Percentiles rank a stretch among this genome's conserved stretches.
Conservation (phyloP, 1,140 invertebrate species). For the Heliconius eleuchia region DNA sequence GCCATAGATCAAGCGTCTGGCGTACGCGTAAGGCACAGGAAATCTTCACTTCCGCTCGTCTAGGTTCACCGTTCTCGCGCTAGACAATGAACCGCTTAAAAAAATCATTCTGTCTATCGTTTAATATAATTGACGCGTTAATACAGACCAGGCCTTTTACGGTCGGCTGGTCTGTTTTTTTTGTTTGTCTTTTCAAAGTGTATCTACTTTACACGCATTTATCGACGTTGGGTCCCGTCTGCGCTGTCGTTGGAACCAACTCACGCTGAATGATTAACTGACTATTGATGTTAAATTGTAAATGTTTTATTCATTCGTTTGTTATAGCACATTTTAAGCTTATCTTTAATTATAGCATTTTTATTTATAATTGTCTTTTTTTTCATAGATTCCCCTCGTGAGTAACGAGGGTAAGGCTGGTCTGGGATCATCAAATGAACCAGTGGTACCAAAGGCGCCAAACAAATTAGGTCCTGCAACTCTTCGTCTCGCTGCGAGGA, state of each 20-base stretch:
- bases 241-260: conserved; percentile 31
- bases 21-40: conserved; percentile 59
- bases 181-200: conserved; percentile 40
- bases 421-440: conserved; percentile 51
- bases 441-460: conserved; percentile 12
- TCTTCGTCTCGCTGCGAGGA: conserved; percentile 54
- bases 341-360: neutral
- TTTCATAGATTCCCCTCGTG: conserved; percentile 58
- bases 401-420: conserved; percentile 72
- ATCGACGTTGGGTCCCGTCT: conserved; percentile 38
- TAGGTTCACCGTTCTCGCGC: conserved; percentile 61
- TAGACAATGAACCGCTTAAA: conserved; percentile 70
- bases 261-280: conserved; percentile 33
- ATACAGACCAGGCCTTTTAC: conserved; percentile 50
- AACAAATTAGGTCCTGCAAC: conserved; percentile 57
- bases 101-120: conserved; percentile 58
- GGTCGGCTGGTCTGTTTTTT: conserved; percentile 60
- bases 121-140: conserved; percentile 61
- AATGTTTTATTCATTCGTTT: conserved; percentile 24
- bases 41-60: conserved; percentile 70
- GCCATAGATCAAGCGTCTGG: conserved; percentile 44
- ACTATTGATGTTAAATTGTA: conserved; percentile 25
- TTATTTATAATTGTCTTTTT: neutral
- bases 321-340: neutral
- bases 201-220: conserved; percentile 43